These are phyloP conservation scores for Protonibea diacanthus DNA, from an alignment of 2,797 vertebrate species.

Conservation along the genomic window DNA sequence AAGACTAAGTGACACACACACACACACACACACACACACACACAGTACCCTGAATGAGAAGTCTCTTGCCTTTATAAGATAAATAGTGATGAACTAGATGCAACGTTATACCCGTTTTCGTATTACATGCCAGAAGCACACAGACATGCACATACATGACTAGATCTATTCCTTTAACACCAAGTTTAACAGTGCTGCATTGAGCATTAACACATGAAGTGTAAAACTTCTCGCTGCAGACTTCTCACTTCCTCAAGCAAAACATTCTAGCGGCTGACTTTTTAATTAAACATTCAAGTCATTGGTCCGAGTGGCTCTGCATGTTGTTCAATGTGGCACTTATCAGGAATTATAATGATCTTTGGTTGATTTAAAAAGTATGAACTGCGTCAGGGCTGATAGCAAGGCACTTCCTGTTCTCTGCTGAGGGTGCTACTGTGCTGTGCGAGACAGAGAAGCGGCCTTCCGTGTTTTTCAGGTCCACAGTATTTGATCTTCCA, in stretches of 20 bases:
- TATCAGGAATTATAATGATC: constrained; percentile 1
- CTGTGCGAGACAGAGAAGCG: neutral
- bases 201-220: constrained; percentile 15
- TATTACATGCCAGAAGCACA: constrained; percentile 17
- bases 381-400: neutral
- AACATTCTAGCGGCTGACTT: neutral
- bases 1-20: neutral
- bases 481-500: neutral
- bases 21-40: neutral
- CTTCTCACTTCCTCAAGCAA: neutral
- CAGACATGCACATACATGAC: neutral
- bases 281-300: constrained; percentile 24
- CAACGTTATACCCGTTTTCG: constrained; percentile 15
- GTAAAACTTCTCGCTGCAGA: neutral
- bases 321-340: neutral
- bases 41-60: neutral
- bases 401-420: constrained; percentile 23
- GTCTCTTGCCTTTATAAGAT: neutral
- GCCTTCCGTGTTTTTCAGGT: neutral
- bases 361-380: neutral
- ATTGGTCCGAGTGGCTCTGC: neutral
- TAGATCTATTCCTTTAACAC: constrained; percentile 1
- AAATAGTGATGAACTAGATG: neutral
- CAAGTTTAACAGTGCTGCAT: neutral
- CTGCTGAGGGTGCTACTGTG: constrained; percentile 27